Evolutionary conservation across 2,797 vertebrate species (phyloP).

Genomic region (Lerista edwardsae): DNA sequence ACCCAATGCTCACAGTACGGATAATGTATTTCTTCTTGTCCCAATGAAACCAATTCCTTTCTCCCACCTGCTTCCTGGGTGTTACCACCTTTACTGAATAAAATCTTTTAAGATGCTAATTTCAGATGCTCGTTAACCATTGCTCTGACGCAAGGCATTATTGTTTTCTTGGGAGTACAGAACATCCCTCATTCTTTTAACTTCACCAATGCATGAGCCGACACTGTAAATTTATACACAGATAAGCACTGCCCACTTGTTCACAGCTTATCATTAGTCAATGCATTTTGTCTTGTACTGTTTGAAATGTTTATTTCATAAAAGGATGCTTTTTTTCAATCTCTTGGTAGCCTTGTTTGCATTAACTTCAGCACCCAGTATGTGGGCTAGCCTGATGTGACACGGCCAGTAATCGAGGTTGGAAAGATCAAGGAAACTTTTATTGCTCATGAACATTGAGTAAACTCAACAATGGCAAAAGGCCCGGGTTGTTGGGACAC

Average conservation of each 20-base stretch:
- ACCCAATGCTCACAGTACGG: constrained; percentile 44
- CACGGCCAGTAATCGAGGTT: too few relatives aligned
- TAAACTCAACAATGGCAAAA: too few relatives aligned
- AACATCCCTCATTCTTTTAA: background rate
- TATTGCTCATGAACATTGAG: too few relatives aligned
- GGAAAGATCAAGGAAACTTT: too few relatives aligned
- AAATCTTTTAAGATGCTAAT: constrained; percentile 13
- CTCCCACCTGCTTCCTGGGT: constrained; percentile 55
- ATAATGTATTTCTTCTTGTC: constrained; percentile 57
- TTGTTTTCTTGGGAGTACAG: background rate
- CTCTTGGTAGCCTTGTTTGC: background rate
- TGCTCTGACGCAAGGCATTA: background rate
- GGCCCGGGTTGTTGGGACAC: too few relatives aligned
- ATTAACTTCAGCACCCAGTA: too few relatives aligned
- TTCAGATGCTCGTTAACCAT: constrained; percentile 2
- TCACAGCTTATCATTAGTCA: background rate
- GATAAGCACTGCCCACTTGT: too few relatives aligned
- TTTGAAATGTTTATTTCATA: background rate
- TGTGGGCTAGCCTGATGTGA: too few relatives aligned
- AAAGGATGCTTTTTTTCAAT: background rate
- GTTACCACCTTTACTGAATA: constrained; percentile 33
- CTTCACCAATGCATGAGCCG: background rate
- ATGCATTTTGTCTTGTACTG: background rate
- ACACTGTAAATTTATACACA: background rate
- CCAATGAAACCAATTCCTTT: constrained; percentile 59